Base-by-base conservation (phyloP, 2,888 invertebrate genomes). In the Boloria euphrosyne region DNA sequence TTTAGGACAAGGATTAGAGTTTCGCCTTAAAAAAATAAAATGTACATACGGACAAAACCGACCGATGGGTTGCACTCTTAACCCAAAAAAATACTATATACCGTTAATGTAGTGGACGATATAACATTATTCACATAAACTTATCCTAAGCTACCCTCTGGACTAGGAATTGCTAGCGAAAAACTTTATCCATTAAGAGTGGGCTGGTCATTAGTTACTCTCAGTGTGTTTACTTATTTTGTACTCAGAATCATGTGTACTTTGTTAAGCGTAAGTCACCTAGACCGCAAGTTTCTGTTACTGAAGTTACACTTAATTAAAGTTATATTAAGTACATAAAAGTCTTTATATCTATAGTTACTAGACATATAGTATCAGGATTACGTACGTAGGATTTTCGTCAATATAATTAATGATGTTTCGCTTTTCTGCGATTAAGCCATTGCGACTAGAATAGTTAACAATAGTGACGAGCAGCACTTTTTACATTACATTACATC, bases 141-240 rank as follows among this genome's bases (percentile, higher is more conserved):
- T 72, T 66, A 57, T 65, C 70, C 72, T 73, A 79, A 76, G 74
- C 75, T 66, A 70, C 78, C 74, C 78, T 67, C 65, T 74, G 73
- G 79, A 77, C 73, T 65, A 76, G 84, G 85, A 86, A 87, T 88
- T 87, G 87, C 83, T 84, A 81, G 71, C 72, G 79, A 83, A 83
- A 86, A 89, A 88, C 85, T 88, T 89, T 81, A 78, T 78, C 85
- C 85, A 88, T 89, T 89, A 87, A 80, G 81, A 78, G 71, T 71
- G 74, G 69, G 68, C 72, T 38, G 76, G 81, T 79, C 84, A 83
- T 83, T 83, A 76, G 77, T 74, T 72, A 67, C 62, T 62, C 66
- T 59, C 55, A 55, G 57, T 46, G 16, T 69, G 60, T 69, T 66
- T 70, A 66, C 60, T 62, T 65, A 66, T 63, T 62, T 64, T 27